Percentiles rank a stretch among this genome's conserved stretches.
These are phyloP conservation scores for Stylophora pistillata DNA, from an alignment of 64 coral and sea anemone species.

Conservation along the genomic window DNA sequence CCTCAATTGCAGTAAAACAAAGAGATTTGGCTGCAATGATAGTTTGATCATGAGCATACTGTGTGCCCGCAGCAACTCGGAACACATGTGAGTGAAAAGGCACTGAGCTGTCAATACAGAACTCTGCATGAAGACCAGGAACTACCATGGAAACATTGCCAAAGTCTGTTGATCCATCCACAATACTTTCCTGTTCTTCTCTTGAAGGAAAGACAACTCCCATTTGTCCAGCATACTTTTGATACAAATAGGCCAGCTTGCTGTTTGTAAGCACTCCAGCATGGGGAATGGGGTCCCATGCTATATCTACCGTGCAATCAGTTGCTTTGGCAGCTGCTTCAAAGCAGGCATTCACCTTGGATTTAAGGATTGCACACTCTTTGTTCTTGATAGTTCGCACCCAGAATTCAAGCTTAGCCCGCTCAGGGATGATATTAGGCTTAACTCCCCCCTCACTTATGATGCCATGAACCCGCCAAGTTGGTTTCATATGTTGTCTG, in stretches of 20 bases:
- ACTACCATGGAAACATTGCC: constrained; percentile 69
- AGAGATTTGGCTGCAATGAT: constrained; percentile 55
- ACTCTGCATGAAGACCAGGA: constrained; percentile 65
- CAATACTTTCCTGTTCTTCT: constrained; percentile 37
- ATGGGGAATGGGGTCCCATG: constrained; percentile 35
- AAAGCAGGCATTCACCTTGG: constrained; percentile 45
- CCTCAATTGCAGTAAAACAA: constrained; percentile 62
- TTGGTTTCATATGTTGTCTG: constrained; percentile 73
- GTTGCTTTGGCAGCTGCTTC: constrained; percentile 39
- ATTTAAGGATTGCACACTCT: constrained; percentile 36
- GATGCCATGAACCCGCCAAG: constrained; percentile 72
- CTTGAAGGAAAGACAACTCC: constrained; percentile 38
- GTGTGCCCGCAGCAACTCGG: constrained; percentile 44
- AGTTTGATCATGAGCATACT: constrained; percentile 51
- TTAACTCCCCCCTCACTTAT: constrained; percentile 63
- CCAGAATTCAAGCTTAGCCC: constrained; percentile 48
- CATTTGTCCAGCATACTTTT: constrained; percentile 62
- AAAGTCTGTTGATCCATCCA: constrained; percentile 73
- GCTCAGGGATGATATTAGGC: constrained; percentile 59
- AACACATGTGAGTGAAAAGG: constrained; percentile 68
- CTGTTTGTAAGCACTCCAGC: constrained; percentile 27
- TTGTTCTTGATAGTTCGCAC: constrained; percentile 41
- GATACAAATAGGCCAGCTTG: constrained; percentile 50
- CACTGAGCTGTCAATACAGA: constrained; percentile 39
- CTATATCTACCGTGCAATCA: constrained; percentile 50